Evolutionary conservation across 2,113 vertebrate genomes (phyloP), one percentile per base, ranked within the genome.

Genomic region (Colius striatus): DNA sequence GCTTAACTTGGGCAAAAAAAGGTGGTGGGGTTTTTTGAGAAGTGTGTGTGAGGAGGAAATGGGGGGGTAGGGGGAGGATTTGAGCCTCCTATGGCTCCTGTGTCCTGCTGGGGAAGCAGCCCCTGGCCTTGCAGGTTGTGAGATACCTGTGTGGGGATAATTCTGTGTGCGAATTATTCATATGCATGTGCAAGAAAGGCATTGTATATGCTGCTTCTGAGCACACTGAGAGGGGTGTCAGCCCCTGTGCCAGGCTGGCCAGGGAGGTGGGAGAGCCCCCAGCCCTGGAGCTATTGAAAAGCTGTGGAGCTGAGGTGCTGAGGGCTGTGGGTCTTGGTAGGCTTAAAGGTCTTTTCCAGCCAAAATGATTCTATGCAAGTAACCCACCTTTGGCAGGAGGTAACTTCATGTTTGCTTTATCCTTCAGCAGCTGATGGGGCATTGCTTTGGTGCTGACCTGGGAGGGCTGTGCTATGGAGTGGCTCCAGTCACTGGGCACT

Each of bases 121-220:
- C 15, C 0, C 1, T 3, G 53, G 23, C n/a, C 32, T 18, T 10
- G 16, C 26, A 51, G 38, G 36, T 7, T 50, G 50, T 4, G 57
- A 66, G 54, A 13, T 10, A 48, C 53, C 29, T 16, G 19, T 30
- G 36, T 23, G 16, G 38, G 13, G 13, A 8, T 26, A 66, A 51
- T 11, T 45, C 23, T 4, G 6, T 3, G 11, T 76, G 51, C 26
- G 48, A 63, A 43, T 43, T 2, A 9, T 1, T n/a, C 4, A 4
- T 4, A 2, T 9, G 9, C 4, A 22, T 0, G 0, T 11, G 27
- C 48, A 60, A 43, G 41, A 12, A 18, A 47, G 66, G 1, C 6
- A 17, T 48, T 10, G 2, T 13, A 17, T 16, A 13, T 55, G 38
- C 38, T 41, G 38, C 38, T 41, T 41, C 38, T 41, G 38, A 41